These are phyloP conservation scores for Stenodema calcarata DNA, from an alignment of 2,888 invertebrate genomes.

Conservation along the genomic window DNA sequence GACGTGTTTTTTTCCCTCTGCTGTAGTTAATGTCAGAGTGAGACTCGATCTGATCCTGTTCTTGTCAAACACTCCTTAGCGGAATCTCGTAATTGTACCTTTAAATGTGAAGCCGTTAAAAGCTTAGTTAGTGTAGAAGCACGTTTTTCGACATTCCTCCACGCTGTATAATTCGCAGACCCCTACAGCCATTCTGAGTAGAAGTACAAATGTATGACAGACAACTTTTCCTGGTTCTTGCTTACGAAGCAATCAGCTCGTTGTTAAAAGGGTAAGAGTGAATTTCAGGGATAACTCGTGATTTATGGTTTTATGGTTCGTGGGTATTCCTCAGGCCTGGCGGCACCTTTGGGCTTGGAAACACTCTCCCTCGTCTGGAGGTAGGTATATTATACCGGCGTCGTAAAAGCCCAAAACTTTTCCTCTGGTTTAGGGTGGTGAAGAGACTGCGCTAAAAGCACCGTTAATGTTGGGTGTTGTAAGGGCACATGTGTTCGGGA, in stretches of 20 bases:
- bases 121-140: too few relatives aligned
- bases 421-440: background rate
- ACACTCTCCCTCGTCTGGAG: background rate
- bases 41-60: too few relatives aligned
- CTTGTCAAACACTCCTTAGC: too few relatives aligned
- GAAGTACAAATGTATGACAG: too few relatives aligned
- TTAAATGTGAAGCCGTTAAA: too few relatives aligned
- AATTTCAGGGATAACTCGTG: background rate
- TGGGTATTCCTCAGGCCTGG: background rate
- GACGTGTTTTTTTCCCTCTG: too few relatives aligned
- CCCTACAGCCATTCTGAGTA: too few relatives aligned
- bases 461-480: background rate
- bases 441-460: background rate
- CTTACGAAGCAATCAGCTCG: background rate
- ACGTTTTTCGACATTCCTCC: too few relatives aligned
- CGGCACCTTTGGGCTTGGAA: background rate
- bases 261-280: background rate
- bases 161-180: too few relatives aligned
- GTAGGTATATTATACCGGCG: too few relatives aligned
- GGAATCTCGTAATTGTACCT: too few relatives aligned
- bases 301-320: conserved; percentile 2
- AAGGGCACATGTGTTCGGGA: background rate
- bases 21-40: too few relatives aligned
- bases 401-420: background rate
- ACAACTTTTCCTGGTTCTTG: background rate